Base-by-base conservation (phyloP, 2,888 invertebrate species). In the Caenorhabditis sp. region DNA sequence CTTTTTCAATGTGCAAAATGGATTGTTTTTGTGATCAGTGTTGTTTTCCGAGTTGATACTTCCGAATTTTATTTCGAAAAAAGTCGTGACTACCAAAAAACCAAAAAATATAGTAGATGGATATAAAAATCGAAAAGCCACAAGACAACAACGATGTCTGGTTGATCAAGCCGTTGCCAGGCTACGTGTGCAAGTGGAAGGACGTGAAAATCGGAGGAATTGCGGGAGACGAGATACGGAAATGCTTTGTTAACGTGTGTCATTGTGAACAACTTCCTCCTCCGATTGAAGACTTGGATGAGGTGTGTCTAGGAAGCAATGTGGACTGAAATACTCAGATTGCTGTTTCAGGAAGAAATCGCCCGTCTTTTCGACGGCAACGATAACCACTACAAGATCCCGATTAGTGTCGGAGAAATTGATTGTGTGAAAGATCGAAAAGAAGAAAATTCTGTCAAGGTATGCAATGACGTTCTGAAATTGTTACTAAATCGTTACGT, bases 171-270 rank as follows among this genome's bases (percentile, higher is more conserved):
- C 88, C 88, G 0, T 64, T 68, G 1, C 84, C 88, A 0, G 90
- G 90, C 37, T 88, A 85, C 56, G 88, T 89, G 1, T 62, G 88
- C 60, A 90, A 90, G 72, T 89, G 89, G 84, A 88, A 84, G 55
- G 61, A 71, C 18, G 62, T 81, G 9, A 80, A 64, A 53, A 51
- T 69, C 6, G n/a, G 50, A 18, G 68, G 67, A 44, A 24, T 64
- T 0, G 26, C 69, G 44, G 44, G 61, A 8, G 76, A 69, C 3
- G 70, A 77, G 13, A 53, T 32, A 9, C 50, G 72, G 18, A 90
- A 90, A 67, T 80, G 85, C 24, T 90, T 90, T 69, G 81, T 90
- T 8, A 90, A 90, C 61, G 80, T 90, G 15, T 87, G 85, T 51
- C 90, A 90, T 51, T 86, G 85, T 32, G 61, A 80, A 9, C 68